Conservation (phyloP, 1,140 invertebrate species). For the Trypoxylus dichotomus region DNA sequence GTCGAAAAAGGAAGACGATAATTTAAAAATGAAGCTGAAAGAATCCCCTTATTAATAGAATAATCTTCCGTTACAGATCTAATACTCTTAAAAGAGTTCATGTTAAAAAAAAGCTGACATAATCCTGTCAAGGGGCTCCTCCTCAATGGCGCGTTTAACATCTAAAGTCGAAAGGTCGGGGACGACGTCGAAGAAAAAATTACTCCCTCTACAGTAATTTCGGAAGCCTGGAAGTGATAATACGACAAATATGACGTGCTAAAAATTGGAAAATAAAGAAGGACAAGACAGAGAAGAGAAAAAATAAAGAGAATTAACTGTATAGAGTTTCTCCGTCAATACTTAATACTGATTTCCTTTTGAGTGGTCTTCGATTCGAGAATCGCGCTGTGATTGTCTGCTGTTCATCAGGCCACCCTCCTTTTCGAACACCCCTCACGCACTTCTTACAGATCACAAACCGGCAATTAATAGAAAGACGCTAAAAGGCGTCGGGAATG, state of each 20-base stretch:
- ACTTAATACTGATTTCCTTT: constrained; percentile 49
- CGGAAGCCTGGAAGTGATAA: neutral
- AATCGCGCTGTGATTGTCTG: constrained; percentile 49
- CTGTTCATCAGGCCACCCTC: constrained; percentile 50
- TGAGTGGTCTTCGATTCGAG: constrained; percentile 49
- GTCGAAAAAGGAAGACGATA: neutral
- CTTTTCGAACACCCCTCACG: constrained; percentile 40
- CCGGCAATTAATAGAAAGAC: constrained; percentile 49
- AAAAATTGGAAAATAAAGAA: neutral
- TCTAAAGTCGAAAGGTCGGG: neutral
- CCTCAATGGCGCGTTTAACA: neutral
- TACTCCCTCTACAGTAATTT: neutral
- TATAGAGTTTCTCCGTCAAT: constrained; percentile 26
- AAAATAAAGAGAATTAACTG: neutral
- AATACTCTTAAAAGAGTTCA: constrained; percentile 28
- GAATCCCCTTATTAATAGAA: constrained; percentile 13
- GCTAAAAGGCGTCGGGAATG: constrained; percentile 45
- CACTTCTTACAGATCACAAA: constrained; percentile 46
- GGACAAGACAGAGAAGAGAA: neutral
- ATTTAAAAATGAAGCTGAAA: neutral
- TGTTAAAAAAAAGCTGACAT: constrained; percentile 29
- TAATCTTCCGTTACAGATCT: constrained; percentile 21
- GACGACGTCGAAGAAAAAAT: neutral
- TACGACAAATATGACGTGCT: neutral
- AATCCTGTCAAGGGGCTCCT: constrained; percentile 29